Evolutionary conservation across 1,140 invertebrate genomes (phyloP).

Genomic region (Apis dorsata): DNA sequence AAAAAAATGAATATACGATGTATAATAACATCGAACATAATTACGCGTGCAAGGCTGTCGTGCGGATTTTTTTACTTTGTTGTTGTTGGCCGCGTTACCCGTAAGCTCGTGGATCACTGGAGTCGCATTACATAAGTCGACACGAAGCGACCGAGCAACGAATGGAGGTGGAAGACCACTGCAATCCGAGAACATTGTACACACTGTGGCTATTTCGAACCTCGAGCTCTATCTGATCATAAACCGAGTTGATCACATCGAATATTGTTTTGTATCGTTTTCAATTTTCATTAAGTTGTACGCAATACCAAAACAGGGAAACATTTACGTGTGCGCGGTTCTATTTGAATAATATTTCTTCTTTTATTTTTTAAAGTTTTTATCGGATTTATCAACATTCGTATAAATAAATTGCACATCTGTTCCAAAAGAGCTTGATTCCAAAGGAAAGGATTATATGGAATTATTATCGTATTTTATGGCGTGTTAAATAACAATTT

Average conservation of each 20-base stretch:
- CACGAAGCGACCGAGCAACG: slow-evolving; percentile 1
- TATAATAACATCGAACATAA: neutral
- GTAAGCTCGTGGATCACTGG: slow-evolving; percentile 35
- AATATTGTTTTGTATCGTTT: neutral
- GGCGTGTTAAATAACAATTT: neutral
- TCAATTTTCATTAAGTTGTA: neutral
- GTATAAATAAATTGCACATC: neutral
- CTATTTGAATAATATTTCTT: neutral
- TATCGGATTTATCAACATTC: neutral
- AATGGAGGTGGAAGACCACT: slow-evolving; percentile 3
- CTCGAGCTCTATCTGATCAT: neutral
- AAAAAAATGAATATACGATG: neutral
- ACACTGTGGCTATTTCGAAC: slow-evolving; percentile 17
- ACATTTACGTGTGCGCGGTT: neutral
- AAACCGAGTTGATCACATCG: neutral
- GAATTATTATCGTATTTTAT: neutral
- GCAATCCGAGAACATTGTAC: slow-evolving; percentile 34
- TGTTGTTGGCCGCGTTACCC: slow-evolving; percentile 19
- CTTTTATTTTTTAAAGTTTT: neutral
- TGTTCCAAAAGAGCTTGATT: neutral
- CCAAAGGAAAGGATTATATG: neutral
- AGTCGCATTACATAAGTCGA: slow-evolving; percentile 39
- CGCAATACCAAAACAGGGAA: neutral
- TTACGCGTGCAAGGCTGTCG: slow-evolving; percentile 4
- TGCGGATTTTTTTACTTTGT: slow-evolving; percentile 34